phyloP scores from a whole-genome alignment of 2,797 vertebrate species.

The Setipinna tenuifilis region DNA sequence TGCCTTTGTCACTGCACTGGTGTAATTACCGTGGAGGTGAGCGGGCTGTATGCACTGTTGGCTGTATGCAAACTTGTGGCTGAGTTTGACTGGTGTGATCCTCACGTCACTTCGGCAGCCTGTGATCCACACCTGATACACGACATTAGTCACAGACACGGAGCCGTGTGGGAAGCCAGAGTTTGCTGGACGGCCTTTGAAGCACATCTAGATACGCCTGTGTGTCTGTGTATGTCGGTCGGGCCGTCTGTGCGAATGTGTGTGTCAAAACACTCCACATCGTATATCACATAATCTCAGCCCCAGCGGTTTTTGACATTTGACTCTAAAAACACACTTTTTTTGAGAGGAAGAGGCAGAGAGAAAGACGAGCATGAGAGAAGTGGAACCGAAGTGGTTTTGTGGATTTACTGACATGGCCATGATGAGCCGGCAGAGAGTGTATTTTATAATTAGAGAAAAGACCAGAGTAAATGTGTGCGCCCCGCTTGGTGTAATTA shows the following conservation, averaged over 20 bases:
- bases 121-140: background rate
- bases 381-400: background rate
- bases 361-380: background rate
- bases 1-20: background rate
- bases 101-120: background rate
- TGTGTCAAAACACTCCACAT: background rate
- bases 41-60: background rate
- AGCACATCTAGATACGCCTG: background rate
- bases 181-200: background rate
- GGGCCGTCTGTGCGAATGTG: background rate
- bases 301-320: background rate
- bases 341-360: background rate
- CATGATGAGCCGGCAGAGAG: slow-evolving; percentile 28
- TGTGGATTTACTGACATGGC: slow-evolving; percentile 45
- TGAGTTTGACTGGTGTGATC: background rate
- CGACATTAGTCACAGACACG: slow-evolving; percentile 2
- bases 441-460: slow-evolving; percentile 42
- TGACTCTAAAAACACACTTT: background rate
- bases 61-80: background rate
- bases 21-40: background rate
- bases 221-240: background rate
- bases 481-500: slow-evolving; percentile 24
- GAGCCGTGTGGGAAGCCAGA: background rate
- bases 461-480: slow-evolving; percentile 30
- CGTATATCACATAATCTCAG: background rate